phyloP scores from a whole-genome alignment of 2,113 vertebrate species.

The Callospermophilus lateralis region DNA sequence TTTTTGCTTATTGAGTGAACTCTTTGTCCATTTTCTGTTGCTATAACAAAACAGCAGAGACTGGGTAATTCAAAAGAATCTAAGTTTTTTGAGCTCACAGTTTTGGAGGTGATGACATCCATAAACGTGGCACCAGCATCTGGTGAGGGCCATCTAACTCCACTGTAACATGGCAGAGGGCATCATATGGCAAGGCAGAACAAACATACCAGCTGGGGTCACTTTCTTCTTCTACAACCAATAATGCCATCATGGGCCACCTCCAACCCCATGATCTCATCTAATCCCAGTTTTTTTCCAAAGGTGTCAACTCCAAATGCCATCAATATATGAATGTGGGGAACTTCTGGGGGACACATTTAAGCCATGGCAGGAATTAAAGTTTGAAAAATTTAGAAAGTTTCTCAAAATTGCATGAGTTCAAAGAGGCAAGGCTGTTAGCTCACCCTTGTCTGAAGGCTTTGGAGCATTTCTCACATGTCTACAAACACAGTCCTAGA shows the following conservation, averaged over 20 bases:
- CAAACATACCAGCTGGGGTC: background rate
- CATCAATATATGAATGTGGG: background rate
- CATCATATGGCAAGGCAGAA: background rate
- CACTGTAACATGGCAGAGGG: background rate
- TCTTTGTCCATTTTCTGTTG: background rate
- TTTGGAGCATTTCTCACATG: accelerated
- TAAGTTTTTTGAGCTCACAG: background rate
- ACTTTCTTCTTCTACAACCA: background rate
- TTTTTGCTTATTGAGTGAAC: conserved; percentile 46
- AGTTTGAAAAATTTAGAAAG: conserved; percentile 50
- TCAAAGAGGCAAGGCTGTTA: background rate
- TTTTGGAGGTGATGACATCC: background rate
- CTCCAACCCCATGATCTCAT: background rate
- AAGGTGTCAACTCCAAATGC: background rate
- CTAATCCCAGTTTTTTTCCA: background rate
- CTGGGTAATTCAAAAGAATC: too few relatives aligned
- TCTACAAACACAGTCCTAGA: accelerated
- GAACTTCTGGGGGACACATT: too few relatives aligned
- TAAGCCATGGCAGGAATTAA: background rate
- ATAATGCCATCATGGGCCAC: background rate
- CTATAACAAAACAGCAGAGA: background rate
- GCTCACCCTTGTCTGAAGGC: background rate
- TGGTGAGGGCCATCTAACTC: background rate
- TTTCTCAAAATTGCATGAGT: background rate
- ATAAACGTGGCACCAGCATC: too few relatives aligned